Percentiles rank a stretch among this genome's conserved stretches.
Evolutionary conservation across 1,140 invertebrate genomes (phyloP).

Genomic region (Nasonia vitripennis): DNA sequence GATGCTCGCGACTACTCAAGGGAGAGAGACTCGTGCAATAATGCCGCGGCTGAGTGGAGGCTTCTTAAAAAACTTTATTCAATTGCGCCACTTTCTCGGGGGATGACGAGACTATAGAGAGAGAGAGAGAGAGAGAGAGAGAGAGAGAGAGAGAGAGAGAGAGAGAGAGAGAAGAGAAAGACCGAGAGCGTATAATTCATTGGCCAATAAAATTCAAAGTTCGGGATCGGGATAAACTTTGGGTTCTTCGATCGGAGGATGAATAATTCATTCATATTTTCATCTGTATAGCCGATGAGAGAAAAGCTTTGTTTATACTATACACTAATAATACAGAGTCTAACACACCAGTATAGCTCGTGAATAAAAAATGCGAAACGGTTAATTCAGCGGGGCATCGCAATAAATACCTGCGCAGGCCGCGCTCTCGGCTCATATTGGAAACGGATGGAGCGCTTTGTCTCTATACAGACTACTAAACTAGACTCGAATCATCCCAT

Average conservation of each 20-base stretch:
- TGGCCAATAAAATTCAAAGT: background rate
- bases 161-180: background rate
- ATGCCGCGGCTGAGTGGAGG: background rate
- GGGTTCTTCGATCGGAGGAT: background rate
- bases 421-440: background rate
- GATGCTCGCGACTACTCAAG: background rate
- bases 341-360: background rate
- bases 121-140: too few relatives aligned
- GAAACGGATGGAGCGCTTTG: background rate
- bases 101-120: too few relatives aligned
- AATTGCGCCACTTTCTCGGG: slow-evolving; percentile 18
- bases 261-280: too few relatives aligned
- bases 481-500: background rate
- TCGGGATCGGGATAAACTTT: background rate
- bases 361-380: background rate
- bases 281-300: too few relatives aligned
- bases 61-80: slow-evolving; percentile 43
- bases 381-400: background rate
- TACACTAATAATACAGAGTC: too few relatives aligned
- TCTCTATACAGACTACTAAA: background rate
- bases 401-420: background rate
- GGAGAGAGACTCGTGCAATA: slow-evolving; percentile 19
- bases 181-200: background rate
- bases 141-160: too few relatives aligned
- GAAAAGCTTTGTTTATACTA: too few relatives aligned